Evolutionary conservation across 2,797 vertebrate genomes (phyloP), one percentile per base, ranked within the genome.

Genomic region (Xerus rutilus): DNA sequence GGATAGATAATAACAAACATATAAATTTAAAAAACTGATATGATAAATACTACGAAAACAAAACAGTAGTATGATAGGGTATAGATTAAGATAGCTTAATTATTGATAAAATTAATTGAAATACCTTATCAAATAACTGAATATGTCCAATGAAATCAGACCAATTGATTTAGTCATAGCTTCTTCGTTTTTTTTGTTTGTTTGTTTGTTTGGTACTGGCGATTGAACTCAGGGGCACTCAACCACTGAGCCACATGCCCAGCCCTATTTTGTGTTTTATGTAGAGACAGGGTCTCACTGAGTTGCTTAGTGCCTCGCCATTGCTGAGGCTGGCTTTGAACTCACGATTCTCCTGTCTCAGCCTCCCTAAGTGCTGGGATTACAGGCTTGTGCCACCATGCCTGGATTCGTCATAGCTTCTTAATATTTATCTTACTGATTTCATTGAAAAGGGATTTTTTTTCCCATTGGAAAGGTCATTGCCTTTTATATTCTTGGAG

Each of bases 401-500:
- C 39, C 39, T 39, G 39, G 39, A 39, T 95, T 91, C 86, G 74
- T 78, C 14, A 4, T 67, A 69, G 13, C 17, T 62, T 94, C 81
- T 90, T 72, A 35, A 15, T 86, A 54, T 54, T 69, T 84, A 47
- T 70, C 17, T 92, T 93, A 70, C 3, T 12, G 64, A 73, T 86
- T 86, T 93, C 28, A 74, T 62, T 91, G 82, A 82, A 76, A 89
- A 81, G 21, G n/a, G 90, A 1, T 64, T 12, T 47, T 65, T 81
- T 95, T 39, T 30, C 15, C 30, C 30, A 64, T 70, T 94, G 54
- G 32, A 74, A 65, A 69, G 59, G 17, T 62, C 49, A 84, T 78
- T 87, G 86, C 7, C 17, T 81, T 94, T 86, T 82, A 87, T 90
- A 32, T 54, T 96, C 25, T 83, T 72, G 91, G 28, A 69, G 21